Conservation (phyloP, 2,113 vertebrate genomes). For the Dicrurus megarhynchus region DNA sequence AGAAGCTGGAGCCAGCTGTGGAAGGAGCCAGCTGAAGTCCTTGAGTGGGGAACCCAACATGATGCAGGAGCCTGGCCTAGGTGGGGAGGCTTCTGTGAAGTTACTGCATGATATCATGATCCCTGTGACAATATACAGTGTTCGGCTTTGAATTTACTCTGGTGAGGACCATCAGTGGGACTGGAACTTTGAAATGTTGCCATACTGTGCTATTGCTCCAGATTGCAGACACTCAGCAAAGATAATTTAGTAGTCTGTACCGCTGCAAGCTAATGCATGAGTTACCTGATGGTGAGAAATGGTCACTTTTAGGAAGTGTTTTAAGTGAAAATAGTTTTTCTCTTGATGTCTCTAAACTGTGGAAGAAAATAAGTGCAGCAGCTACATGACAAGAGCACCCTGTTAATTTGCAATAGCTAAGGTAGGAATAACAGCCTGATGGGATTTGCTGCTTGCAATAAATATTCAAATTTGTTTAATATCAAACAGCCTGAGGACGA, state of each 20-base stretch:
- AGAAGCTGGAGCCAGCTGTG: background rate
- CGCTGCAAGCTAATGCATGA: background rate
- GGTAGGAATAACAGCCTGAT: background rate
- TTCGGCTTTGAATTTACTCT: background rate
- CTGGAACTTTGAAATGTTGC: background rate
- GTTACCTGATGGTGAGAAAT: background rate
- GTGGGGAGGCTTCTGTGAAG: background rate
- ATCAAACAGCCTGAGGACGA: background rate
- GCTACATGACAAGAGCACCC: background rate
- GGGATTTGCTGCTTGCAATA: background rate
- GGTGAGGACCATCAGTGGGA: background rate
- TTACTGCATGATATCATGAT: background rate
- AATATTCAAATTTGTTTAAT: background rate
- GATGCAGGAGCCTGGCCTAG: background rate
- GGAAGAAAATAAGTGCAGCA: background rate
- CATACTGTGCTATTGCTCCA: background rate
- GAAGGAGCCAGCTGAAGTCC: background rate
- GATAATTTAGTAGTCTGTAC: background rate
- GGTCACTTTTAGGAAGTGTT: background rate
- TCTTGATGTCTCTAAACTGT: background rate
- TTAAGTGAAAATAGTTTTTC: background rate
- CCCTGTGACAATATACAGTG: rapidly evolving
- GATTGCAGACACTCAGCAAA: background rate
- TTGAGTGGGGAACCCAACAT: rapidly evolving
- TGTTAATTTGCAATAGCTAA: background rate